Percentiles rank a stretch among this genome's conserved stretches.
Evolutionary conservation across 1,140 invertebrate species (phyloP).

Genomic region (Pristionchus pacificus): DNA sequence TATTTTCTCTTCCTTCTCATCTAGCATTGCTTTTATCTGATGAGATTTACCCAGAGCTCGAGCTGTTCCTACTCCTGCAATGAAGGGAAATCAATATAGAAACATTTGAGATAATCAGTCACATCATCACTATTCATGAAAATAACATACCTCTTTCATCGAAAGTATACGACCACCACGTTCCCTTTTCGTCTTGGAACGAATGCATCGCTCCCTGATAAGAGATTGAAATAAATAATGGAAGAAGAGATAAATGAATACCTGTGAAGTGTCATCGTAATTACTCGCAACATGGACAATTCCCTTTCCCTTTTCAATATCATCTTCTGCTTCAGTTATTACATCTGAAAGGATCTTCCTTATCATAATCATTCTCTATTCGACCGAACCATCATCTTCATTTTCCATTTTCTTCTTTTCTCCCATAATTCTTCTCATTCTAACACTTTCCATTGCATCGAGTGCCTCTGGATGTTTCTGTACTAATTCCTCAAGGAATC

Average conservation of each 20-base stretch:
- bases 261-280: constrained; percentile 77
- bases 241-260: no score
- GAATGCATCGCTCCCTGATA: constrained; percentile 71
- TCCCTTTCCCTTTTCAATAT: no score
- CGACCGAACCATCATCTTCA: no score
- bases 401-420: no score
- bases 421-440: constrained; percentile 39
- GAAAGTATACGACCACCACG: constrained; percentile 78
- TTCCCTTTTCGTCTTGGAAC: constrained; percentile 62
- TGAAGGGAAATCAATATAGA: no score
- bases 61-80: constrained; percentile 44
- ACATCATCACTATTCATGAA: constrained; percentile 42
- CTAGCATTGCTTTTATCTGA: constrained; percentile 42
- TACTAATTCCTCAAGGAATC: constrained; percentile 53
- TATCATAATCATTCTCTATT: no score
- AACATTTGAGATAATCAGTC: no score
- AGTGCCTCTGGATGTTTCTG: constrained; percentile 55
- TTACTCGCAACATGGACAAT: constrained; percentile 77
- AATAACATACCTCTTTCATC: constrained; percentile 70
- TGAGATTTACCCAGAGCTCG: constrained; percentile 46
- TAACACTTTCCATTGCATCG: constrained; percentile 53
- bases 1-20: constrained; percentile 16
- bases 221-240: background rate
- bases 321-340: no score
- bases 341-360: constrained; percentile 8